These are phyloP conservation scores for Junonia oenone DNA, from an alignment of 2,888 invertebrate genomes.

Conservation along the genomic window DNA sequence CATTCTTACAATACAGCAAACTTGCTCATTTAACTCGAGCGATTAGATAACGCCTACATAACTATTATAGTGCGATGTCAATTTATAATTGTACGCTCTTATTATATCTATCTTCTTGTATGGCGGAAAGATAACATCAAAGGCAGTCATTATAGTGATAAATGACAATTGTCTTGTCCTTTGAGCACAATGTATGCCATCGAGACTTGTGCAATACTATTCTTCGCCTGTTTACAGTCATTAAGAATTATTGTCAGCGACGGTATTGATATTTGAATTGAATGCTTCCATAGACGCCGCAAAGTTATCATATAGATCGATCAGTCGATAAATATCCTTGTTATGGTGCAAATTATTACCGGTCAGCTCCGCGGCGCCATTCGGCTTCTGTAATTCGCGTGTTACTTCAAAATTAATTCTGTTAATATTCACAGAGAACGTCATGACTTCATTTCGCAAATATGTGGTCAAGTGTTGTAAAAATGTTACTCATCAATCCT, in stretches of 20 bases:
- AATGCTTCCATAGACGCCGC: constrained; percentile 60
- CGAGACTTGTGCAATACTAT: constrained; percentile 67
- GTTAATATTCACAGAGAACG: constrained; percentile 10
- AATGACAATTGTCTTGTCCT: constrained; percentile 76
- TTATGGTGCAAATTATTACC: constrained; percentile 48
- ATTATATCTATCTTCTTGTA: constrained; percentile 37
- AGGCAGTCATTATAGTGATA: constrained; percentile 73
- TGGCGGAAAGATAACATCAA: constrained; percentile 69
- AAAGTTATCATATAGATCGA: constrained; percentile 60
- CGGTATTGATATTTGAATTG: constrained; percentile 69
- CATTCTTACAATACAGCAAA: constrained; percentile 32
- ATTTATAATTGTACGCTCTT: constrained; percentile 52
- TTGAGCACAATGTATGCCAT: constrained; percentile 68
- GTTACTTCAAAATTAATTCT: background rate
- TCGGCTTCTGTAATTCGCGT: constrained; percentile 4
- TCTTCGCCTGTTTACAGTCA: constrained; percentile 66
- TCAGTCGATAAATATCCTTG: constrained; percentile 54
- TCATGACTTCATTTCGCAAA: constrained; percentile 25
- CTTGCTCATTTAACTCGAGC: constrained; percentile 31
- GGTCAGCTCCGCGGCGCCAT: constrained; percentile 19
- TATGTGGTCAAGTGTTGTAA: constrained; percentile 25
- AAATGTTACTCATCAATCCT: constrained; percentile 36
- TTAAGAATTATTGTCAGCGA: constrained; percentile 71
- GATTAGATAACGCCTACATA: constrained; percentile 36
- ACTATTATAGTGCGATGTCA: constrained; percentile 44